Conservation (phyloP, 2,797 vertebrate genomes). For the Channallabes apus region DNA sequence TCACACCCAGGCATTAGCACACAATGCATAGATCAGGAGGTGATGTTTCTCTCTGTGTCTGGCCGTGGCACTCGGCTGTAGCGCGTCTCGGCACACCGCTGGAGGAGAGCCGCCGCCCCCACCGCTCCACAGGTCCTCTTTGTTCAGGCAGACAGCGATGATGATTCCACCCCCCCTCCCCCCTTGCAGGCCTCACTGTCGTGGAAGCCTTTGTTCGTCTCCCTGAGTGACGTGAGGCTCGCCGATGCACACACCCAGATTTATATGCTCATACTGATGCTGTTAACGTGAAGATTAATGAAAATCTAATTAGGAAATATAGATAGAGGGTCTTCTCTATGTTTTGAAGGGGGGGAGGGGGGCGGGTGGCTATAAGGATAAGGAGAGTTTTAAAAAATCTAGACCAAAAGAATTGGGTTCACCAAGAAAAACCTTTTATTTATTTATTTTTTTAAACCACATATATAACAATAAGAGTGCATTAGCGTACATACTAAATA, state of each 20-base stretch:
- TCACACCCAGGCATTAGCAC: slow-evolving; percentile 22
- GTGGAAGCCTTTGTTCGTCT: slow-evolving; percentile 55
- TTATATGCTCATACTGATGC: slow-evolving; percentile 60
- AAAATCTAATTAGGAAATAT: slow-evolving; percentile 40
- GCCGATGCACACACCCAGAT: slow-evolving; percentile 35
- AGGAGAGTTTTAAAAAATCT: not conserved
- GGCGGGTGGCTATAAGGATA: too few species aligned
- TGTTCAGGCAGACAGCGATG: slow-evolving; percentile 58
- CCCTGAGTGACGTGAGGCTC: slow-evolving; percentile 41
- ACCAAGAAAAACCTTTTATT: not conserved
- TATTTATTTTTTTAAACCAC: too few species aligned
- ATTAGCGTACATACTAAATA: not conserved
- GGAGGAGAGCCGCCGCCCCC: slow-evolving; percentile 40
- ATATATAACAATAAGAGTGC: not conserved
- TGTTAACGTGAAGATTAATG: slow-evolving; percentile 48
- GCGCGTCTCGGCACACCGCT: slow-evolving; percentile 41
- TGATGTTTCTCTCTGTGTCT: slow-evolving; percentile 32
- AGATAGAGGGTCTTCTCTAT: slow-evolving; percentile 28
- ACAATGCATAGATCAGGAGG: slow-evolving; percentile 17
- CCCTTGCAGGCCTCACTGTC: slow-evolving; percentile 31
- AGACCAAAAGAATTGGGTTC: not conserved
- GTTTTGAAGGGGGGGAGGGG: slow-evolving; percentile 9
- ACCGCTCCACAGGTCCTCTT: slow-evolving; percentile 60
- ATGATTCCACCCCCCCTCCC: slow-evolving; percentile 48
- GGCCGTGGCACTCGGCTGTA: slow-evolving; percentile 31